Evolutionary conservation across 2,888 invertebrate species (phyloP), one percentile per base, ranked within the genome.

Genomic region (Galeruca laticollis): DNA sequence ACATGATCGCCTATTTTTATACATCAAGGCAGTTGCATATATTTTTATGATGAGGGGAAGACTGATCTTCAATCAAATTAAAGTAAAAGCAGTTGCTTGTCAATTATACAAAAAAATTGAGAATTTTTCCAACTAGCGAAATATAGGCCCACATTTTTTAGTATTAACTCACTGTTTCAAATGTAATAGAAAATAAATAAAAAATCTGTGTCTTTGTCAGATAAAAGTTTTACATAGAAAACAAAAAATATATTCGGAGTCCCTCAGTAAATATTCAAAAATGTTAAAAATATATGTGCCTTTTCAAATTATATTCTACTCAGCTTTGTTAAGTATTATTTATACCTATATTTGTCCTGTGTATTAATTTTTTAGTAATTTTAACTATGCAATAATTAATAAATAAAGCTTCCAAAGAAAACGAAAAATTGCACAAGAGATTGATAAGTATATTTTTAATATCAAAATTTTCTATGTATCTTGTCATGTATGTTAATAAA

Each of bases 331-430:
- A 37, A 51, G 4, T 11, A 31, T 2, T 15, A 61, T 31, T 43
- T 43, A 57, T 33, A 26, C 3, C 3, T 26, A 57, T 15, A 31
- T 26, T 15, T 37, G 21, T 51, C 37, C 52, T 62, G 21, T 37
- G n/a, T 52, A 43, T 56, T 63, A 43, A 63, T 63, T 62, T 35
- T 57, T 33, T 10, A 57, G 9, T 13, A 33, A 10, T 57, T 57
- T 54, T 56, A 54, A 18, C 18, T 52, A 63, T 26, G 49, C 18
- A 52, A 63, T 21, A 63, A 33, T 54, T 43, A 21, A 47, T 26
- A 33, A n/a, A n/a, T 57, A 33, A 47, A 59, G 61, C 68, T 71
- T 71, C 71, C 71, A 71, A 71, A 68, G 71, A 71, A 56, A 65
- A 21, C 8, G 47, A 52, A 63, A 56, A 65, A 54, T 52, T 47